Evolutionary conservation across 2,797 vertebrate species (phyloP).

Genomic region (Xerus rutilus): DNA sequence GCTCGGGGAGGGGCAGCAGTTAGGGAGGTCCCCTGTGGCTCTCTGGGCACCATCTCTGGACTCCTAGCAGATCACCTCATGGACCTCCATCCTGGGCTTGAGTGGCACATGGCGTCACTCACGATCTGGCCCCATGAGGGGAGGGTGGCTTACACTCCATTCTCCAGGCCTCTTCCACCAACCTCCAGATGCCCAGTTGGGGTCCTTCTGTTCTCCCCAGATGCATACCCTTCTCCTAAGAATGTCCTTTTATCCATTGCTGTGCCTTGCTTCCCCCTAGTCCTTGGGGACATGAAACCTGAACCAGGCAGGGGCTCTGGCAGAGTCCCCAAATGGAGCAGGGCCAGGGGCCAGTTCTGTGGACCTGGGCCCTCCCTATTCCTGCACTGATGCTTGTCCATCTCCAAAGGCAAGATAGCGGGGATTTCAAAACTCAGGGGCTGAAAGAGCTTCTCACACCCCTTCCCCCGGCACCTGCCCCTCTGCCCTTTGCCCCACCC

Average conservation of each 20-base stretch:
- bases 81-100: too few relatives aligned
- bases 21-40: too few relatives aligned
- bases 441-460: fast-evolving
- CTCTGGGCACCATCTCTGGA: background rate
- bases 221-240: background rate
- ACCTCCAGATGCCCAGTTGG: constrained; percentile 77
- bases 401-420: background rate
- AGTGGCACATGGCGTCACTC: too few relatives aligned
- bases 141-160: background rate
- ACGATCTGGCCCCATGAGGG: too few relatives aligned
- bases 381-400: too few relatives aligned
- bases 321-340: background rate
- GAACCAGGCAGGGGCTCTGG: too few relatives aligned
- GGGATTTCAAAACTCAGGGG: background rate
- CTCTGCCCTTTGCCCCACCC: background rate
- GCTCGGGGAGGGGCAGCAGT: background rate
- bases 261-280: background rate
- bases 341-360: background rate
- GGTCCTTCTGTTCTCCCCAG: constrained; percentile 35
- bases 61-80: background rate
- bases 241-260: too few relatives aligned
- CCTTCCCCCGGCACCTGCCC: too few relatives aligned
- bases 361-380: background rate
- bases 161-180: background rate
- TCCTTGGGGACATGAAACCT: background rate